Percentiles rank a stretch among this genome's conserved stretches.
Evolutionary conservation across 2,888 invertebrate genomes (phyloP).

Genomic region (Eristalis tenax): DNA sequence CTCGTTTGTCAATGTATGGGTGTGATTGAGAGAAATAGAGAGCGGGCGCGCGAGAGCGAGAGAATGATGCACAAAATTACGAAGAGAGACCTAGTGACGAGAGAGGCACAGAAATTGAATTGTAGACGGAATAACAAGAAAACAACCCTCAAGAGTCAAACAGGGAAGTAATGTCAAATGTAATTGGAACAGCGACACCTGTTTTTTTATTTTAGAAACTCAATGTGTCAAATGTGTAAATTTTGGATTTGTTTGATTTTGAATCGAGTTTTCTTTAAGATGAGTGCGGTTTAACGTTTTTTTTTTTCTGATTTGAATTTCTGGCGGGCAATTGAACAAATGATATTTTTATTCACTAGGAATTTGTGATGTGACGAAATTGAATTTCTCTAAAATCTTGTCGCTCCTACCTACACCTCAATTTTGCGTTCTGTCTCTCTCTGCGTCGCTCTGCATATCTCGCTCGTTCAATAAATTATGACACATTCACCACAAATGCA

Average conservation of each 20-base stretch:
- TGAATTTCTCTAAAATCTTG: conserved; percentile 18
- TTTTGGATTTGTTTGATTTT: too few relatives aligned
- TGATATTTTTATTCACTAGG: not conserved
- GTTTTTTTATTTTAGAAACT: conserved; percentile 38
- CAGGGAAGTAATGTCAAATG: conserved; percentile 63
- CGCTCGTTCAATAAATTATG: conserved; percentile 20
- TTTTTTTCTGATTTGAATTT: not conserved
- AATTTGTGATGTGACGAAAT: conserved; percentile 32
- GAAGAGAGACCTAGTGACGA: conserved; percentile 17
- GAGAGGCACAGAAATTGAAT: not conserved
- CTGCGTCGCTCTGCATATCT: not conserved
- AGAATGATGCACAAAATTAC: not conserved
- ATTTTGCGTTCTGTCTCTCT: not conserved
- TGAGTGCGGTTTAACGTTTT: not conserved
- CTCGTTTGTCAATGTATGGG: not conserved
- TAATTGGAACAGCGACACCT: conserved; percentile 68
- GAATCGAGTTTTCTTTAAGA: too few relatives aligned
- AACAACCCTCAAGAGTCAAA: conserved; percentile 66
- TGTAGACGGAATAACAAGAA: conserved; percentile 40
- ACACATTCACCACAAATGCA: conserved; percentile 48
- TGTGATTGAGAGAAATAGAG: not conserved
- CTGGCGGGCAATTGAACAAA: not conserved
- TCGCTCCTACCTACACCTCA: not conserved
- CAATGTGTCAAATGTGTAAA: conserved; percentile 12
- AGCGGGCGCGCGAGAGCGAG: not conserved